Base-by-base conservation (phyloP, 1,140 invertebrate genomes). In the Drosophila asahinai region DNA sequence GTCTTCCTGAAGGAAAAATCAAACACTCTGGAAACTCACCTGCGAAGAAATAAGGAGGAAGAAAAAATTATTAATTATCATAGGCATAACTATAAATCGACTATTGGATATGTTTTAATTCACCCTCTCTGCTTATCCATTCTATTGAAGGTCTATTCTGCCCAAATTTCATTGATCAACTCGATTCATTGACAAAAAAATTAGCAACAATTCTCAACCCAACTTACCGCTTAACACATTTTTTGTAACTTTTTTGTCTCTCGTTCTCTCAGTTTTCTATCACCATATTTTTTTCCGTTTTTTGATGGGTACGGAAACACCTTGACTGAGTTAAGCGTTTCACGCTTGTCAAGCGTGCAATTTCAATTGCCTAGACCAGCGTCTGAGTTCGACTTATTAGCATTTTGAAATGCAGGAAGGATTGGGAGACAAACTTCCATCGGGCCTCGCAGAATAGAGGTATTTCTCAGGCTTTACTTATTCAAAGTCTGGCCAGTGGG, bases 141-240 rank as follows among this genome's bases (percentile, higher is more conserved):
- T 61, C 36, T 54, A 62, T 6, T 15, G 15, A 61, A 62, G 63
- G 66, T 52, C 14, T 5, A 27, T 57, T 40, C 2, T 19, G 19
- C 1, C 66, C 42, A 17, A 48, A 80, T 75, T 71, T 76, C 17
- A 62, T 75, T 74, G 42, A 58, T 52, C 5, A 25, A 59, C 11
- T 48, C 22, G 9, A 48, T 68, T 59, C 64, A 73, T 67, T 71
- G 54, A 62, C 52, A 15, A 64, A 22, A 67, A 67, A 84, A 84
- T 84, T 86, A 86, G 52, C 78, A 81, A 71, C 59, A 78, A 77
- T 71, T 66, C 51, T 58, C 47, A 9, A 66, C 42, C 36, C 14
- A 58, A 47, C 47, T 40, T 66, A 33, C 7, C 17, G 25, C 64
- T 83, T 77, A 66, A 65, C 80, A 83, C 71, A 49, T 68, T 76